Evolutionary conservation across 2,797 vertebrate genomes (phyloP).

Genomic region (Philypnodon macrostomus): DNA sequence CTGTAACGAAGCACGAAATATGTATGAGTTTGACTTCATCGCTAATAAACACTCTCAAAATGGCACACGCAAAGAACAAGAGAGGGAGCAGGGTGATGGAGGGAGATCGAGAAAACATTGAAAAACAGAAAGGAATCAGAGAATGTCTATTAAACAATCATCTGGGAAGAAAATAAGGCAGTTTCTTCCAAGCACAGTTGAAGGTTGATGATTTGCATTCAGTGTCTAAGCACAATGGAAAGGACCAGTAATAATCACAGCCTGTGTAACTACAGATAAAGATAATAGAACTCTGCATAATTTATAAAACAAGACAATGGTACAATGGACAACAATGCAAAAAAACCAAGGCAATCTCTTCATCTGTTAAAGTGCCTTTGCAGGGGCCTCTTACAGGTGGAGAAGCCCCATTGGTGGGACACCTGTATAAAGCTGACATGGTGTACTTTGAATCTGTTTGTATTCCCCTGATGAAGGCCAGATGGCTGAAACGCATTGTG

Average conservation of each 20-base stretch:
- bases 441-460: no score
- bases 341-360: no score
- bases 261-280: constrained; percentile 1
- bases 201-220: constrained; percentile 42
- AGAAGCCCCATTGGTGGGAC: no score
- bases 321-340: no score
- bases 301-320: not conserved
- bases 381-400: no score
- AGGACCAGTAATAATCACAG: constrained; percentile 21
- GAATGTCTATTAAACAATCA: constrained; percentile 33
- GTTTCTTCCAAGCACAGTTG: constrained; percentile 15
- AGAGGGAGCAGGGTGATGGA: not conserved
- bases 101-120: not conserved
- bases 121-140: constrained; percentile 30
- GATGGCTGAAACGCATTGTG: no score
- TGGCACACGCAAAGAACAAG: constrained; percentile 1
- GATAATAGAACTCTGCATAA: constrained; percentile 7
- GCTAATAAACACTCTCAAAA: constrained; percentile 42
- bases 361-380: no score
- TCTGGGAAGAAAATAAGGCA: constrained; percentile 29
- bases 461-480: no score
- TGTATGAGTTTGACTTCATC: constrained; percentile 44
- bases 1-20: constrained; percentile 43
- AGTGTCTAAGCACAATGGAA: constrained; percentile 21
- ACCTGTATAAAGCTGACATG: no score